Evolutionary conservation across 2,888 invertebrate genomes (phyloP), one percentile per base, ranked within the genome.

Genomic region (Lampropteryx suffumata): DNA sequence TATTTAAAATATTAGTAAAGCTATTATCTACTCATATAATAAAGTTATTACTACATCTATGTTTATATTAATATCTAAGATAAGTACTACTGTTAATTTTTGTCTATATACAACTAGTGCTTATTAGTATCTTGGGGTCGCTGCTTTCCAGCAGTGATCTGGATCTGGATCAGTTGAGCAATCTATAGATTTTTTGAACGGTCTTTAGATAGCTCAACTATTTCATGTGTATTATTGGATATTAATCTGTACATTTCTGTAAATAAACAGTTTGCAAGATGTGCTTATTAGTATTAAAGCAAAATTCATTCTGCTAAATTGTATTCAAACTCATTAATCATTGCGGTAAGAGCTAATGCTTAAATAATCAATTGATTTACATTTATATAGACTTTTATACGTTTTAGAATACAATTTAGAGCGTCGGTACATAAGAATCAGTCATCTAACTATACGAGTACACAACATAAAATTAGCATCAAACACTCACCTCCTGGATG

Each of bases 401-500:
- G 13, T 8, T 30, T 29, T 1, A 8, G 27, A 27, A 51, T 44
- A 50, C 45, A 48, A 57, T 57, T 59, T 59, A 63, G n/a, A 65
- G 45, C 9, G 32, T 55, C 57, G 33, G 11, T 3, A 27, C 14
- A 48, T 44, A 27, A 12, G 12, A 54, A 17, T 30, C 17, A 30
- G 45, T 28, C 27, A 50, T 43, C 55, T 62, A 59, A 45, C 55
- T 65, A 59, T 59, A n/a, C n/a, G n/a, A n/a, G n/a, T n/a, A 61
- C 55, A 53, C 59, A 66, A 67, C 64, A 62, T 55, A 69, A 44
- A 55, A 55, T 54, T 55, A 58, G 52, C 56, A 55, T 64, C 65
- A 67, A 67, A 66, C 58, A 88, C 88, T 88, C 85, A 88, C 88
- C 88, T 80, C 71, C 59, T 52, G 61, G 76, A 69, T 64, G 68